Evolutionary conservation across 2,888 invertebrate species (phyloP), one percentile per base, ranked within the genome.

Genomic region (Zeuzera pyrina): DNA sequence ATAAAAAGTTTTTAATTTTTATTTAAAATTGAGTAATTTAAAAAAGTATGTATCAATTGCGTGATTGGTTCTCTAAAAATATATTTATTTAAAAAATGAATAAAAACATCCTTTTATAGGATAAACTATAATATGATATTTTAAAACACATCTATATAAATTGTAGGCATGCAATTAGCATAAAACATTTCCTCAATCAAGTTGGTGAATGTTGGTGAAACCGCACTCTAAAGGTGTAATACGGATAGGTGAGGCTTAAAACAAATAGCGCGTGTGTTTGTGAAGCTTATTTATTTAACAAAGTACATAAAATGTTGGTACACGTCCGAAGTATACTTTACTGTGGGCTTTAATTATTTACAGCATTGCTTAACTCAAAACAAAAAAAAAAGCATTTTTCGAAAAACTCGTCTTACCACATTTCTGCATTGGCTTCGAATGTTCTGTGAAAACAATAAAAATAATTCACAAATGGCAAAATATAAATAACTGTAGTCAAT

Each of bases 241-340:
- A 46, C 53, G 48, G 51, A 56, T 41, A 61, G 67, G 68, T 68
- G 63, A 64, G 59, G 56, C 60, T 53, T 52, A 48, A 66, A 67
- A 65, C 61, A 69, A 73, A 71, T 57, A 61, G 56, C 57, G 62
- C 61, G 63, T 19, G 47, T 57, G 52, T 62, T 57, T 53, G 47
- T 52, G 38, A 65, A 68, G 68, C 65, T 47, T 57, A 48, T 77
- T 74, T 76, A 74, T 72, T 68, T 40, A 59, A 54, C 36, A 43
- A 54, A 61, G 57, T 61, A 61, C 58, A 68, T 50, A 60, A 44
- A 56, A 50, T 48, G 52, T 53, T 52, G 47, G 55, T 59, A 53
- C 49, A 58, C 50, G 57, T 51, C 45, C 34, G 39, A 36, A 42
- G 58, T 60, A 52, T 57, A 54, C 43, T 50, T 45, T 35, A 41